phyloP scores from a whole-genome alignment of 2,888 invertebrate species.

The Siphlonurus alternatus region DNA sequence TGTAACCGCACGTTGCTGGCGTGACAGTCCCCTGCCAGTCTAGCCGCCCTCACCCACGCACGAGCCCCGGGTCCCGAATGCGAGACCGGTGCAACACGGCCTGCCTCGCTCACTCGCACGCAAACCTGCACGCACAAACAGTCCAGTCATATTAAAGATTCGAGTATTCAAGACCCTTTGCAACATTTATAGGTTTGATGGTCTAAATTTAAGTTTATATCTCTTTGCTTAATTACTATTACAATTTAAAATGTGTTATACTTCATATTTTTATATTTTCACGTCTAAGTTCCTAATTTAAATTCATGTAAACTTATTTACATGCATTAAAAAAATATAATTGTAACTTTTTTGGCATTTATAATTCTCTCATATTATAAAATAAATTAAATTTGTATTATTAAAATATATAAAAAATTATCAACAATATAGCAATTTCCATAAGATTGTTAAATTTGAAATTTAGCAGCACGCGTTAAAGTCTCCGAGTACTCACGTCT shows the following conservation, averaged over 20 bases:
- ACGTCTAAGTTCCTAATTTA: no score
- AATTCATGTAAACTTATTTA: no score
- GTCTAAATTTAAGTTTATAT: no score
- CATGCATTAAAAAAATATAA: not conserved
- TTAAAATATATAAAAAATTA: not conserved
- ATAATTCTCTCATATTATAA: not conserved
- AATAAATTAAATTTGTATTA: not conserved
- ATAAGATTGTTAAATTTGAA: not conserved
- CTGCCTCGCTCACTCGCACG: not conserved
- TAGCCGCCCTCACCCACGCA: conserved; percentile 25
- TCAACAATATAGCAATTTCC: not conserved
- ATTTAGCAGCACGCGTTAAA: no score
- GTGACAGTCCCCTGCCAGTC: conserved; percentile 46
- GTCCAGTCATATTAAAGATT: no score
- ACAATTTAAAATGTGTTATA: no score
- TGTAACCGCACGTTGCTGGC: conserved; percentile 41
- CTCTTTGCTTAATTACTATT: no score
- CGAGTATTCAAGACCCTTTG: no score
- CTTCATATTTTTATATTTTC: no score
- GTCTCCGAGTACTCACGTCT: no score
- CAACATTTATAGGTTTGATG: no score
- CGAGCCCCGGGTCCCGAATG: conserved; percentile 14
- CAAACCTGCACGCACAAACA: not conserved
- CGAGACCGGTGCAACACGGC: not conserved
- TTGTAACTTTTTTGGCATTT: not conserved